These are phyloP conservation scores for Percopsis omiscomaycus DNA, from an alignment of 2,797 vertebrate genomes.

Conservation along the genomic window DNA sequence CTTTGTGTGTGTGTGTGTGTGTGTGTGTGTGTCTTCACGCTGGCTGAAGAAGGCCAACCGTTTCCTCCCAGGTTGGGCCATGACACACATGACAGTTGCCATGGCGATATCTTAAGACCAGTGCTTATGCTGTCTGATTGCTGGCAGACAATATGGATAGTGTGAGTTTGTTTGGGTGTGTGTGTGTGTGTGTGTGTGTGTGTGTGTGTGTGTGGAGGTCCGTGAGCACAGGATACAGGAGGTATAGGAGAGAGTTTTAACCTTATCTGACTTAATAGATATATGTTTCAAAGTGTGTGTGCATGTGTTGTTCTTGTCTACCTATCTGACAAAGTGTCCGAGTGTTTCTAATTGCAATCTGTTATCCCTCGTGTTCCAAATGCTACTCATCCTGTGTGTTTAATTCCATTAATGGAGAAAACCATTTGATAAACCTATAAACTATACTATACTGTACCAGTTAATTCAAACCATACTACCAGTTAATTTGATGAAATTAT, in stretches of 20 bases:
- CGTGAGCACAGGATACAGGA: conserved; percentile 4
- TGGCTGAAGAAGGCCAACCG: conserved; percentile 17
- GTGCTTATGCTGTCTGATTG: conserved; percentile 56
- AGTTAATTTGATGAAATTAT: too few species aligned
- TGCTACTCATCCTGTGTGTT: too few species aligned
- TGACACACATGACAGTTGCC: conserved; percentile 51
- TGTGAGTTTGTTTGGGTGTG: conserved; percentile 23
- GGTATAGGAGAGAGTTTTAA: not conserved
- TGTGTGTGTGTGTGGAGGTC: conserved; percentile 9
- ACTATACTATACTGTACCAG: too few species aligned
- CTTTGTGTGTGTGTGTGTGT: conserved; percentile 4
- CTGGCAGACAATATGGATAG: conserved; percentile 44
- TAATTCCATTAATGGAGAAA: too few species aligned
- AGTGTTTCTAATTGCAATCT: too few species aligned
- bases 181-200: conserved; percentile 1
- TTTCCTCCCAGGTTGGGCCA: conserved; percentile 27
- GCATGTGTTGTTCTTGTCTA: conserved; percentile 20
- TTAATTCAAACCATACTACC: too few species aligned
- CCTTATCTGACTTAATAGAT: not conserved
- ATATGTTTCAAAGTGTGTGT: conserved; percentile 29
- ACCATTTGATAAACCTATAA: too few species aligned
- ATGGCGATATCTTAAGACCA: conserved; percentile 65
- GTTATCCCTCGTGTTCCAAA: too few species aligned
- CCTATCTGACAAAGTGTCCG: too few species aligned
- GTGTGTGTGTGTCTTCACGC: not conserved